phyloP scores from a whole-genome alignment of 2,113 vertebrate species.

The Sarotherodon lohbergeri region DNA sequence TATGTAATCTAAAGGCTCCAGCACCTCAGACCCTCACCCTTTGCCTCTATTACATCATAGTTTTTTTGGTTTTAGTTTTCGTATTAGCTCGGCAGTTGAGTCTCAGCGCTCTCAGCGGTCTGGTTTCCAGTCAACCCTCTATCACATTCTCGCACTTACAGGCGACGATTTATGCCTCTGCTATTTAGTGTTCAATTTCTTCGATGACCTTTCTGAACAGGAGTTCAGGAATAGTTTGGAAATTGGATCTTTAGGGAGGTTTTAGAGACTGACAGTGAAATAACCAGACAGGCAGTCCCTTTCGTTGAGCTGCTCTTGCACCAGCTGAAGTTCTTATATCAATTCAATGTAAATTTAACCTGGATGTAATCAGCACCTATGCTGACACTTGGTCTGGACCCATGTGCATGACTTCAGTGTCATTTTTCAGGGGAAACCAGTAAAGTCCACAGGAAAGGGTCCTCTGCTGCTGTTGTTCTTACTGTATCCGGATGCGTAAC shows the following conservation, averaged over 20 bases:
- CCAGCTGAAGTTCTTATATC: background rate
- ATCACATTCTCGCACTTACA: background rate
- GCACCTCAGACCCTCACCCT: background rate
- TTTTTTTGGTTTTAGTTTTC: background rate
- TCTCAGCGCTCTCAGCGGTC: rapidly evolving
- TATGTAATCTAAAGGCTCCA: background rate
- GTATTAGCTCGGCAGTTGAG: background rate
- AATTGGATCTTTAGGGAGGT: background rate
- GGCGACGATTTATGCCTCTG: background rate
- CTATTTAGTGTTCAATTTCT: background rate
- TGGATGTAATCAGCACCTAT: background rate
- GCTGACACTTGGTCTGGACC: background rate
- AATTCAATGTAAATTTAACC: background rate
- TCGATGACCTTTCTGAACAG: background rate
- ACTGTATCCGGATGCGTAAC: rapidly evolving
- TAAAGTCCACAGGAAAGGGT: background rate
- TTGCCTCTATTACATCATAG: background rate
- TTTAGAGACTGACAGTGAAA: background rate
- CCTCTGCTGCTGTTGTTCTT: background rate
- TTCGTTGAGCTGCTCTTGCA: background rate
- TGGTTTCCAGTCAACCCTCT: background rate
- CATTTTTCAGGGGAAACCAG: background rate
- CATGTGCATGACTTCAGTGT: background rate
- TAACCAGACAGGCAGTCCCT: background rate
- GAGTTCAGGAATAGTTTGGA: background rate